Evolutionary conservation across 2,797 vertebrate species (phyloP).

Genomic region (Pogoniulus pusillus): DNA sequence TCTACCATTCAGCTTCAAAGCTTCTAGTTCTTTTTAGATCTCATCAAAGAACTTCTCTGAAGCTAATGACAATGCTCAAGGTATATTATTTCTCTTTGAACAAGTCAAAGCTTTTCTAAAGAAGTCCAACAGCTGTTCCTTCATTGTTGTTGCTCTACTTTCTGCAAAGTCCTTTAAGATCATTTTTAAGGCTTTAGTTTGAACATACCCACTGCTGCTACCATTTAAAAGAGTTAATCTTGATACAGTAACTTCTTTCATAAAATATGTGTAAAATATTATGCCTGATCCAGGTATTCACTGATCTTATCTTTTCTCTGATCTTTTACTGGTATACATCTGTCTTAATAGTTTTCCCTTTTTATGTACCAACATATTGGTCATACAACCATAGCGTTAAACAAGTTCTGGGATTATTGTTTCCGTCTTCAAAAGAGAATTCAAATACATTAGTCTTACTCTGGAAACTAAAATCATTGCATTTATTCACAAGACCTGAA

Average conservation of each 20-base stretch:
- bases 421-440: background rate
- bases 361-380: background rate
- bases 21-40: background rate
- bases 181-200: background rate
- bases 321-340: background rate
- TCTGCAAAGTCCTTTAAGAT: background rate
- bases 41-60: slow-evolving; percentile 26
- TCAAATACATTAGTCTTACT: background rate
- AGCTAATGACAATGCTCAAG: background rate
- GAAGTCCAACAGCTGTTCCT: background rate
- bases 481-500: background rate
- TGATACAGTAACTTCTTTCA: background rate
- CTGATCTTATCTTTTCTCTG: background rate
- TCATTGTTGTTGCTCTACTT: background rate
- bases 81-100: background rate
- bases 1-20: background rate
- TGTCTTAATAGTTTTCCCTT: background rate
- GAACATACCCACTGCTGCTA: background rate
- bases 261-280: background rate
- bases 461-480: background rate
- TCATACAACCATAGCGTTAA: background rate
- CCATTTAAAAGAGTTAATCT: background rate
- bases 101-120: background rate
- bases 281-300: background rate
- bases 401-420: background rate